Conservation (phyloP, 2,113 vertebrate species). For the Ahaetulla prasina region DNA sequence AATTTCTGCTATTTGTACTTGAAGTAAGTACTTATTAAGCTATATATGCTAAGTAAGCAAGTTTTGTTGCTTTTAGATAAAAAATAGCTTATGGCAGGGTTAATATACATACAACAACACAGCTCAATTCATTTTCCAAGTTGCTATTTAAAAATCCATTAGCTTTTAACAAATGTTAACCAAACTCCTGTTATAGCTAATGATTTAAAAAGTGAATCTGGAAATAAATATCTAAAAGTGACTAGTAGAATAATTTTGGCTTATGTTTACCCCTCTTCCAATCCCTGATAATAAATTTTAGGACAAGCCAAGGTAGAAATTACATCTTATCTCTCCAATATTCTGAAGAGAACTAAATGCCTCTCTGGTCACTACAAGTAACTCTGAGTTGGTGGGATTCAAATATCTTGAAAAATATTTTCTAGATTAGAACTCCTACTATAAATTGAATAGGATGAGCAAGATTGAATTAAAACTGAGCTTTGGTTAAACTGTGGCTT, state of each 20-base stretch:
- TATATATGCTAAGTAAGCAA: slow-evolving; percentile 8
- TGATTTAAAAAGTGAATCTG: slow-evolving; percentile 1
- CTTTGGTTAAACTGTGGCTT: background rate
- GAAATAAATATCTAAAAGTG: background rate
- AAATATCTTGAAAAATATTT: too few relatives aligned
- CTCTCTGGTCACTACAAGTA: too few relatives aligned
- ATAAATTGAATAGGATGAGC: too few relatives aligned
- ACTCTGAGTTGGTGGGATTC: too few relatives aligned
- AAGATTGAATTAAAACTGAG: background rate
- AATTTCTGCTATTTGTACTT: background rate
- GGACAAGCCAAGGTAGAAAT: too few relatives aligned
- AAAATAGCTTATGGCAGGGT: background rate
- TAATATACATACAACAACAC: slow-evolving; percentile 26
- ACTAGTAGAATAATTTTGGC: slow-evolving; percentile 14
- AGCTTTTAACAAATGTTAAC: slow-evolving; percentile 29
- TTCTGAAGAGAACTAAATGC: too few relatives aligned
- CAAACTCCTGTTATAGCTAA: slow-evolving; percentile 14
- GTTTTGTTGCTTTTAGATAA: background rate
- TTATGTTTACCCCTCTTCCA: background rate
- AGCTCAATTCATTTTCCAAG: slow-evolving; percentile 22
- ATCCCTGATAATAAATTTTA: too few relatives aligned
- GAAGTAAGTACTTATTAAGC: slow-evolving; percentile 21
- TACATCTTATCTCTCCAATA: too few relatives aligned
- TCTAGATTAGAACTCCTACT: too few relatives aligned
- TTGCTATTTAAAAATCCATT: slow-evolving; percentile 32